These are phyloP conservation scores for Oxycera nigricornis DNA, from an alignment of 2,888 invertebrate species.

Conservation along the genomic window DNA sequence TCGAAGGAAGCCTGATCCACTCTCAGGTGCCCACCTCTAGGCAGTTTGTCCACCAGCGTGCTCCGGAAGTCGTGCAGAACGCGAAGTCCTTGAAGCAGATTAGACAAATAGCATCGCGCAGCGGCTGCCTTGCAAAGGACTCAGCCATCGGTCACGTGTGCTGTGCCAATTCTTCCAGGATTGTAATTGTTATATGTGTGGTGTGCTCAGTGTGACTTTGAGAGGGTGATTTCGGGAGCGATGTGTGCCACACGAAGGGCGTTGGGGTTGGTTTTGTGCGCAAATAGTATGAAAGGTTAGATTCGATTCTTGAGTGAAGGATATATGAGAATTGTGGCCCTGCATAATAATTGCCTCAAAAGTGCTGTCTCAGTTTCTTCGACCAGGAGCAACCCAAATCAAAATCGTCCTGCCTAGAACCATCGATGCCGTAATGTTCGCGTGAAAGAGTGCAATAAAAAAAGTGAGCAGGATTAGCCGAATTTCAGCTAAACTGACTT, in stretches of 20 bases:
- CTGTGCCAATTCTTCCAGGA: slow-evolving; percentile 12
- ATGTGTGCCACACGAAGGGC: not conserved
- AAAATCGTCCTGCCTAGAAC: too few relatives aligned
- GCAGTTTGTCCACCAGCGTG: not conserved
- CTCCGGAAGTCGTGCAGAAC: not conserved
- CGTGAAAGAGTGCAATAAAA: not conserved
- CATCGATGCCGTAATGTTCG: too few relatives aligned
- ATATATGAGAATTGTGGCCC: not conserved
- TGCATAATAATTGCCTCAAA: not conserved
- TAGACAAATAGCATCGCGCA: slow-evolving; percentile 17
- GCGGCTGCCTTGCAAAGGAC: not conserved
- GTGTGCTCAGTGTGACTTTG: not conserved
- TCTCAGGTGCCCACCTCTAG: not conserved
- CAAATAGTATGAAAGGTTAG: not conserved
- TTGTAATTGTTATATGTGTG: slow-evolving; percentile 13
- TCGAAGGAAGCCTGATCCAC: not conserved
- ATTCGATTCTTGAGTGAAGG: not conserved
- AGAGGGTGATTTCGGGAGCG: not conserved
- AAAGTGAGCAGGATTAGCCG: not conserved
- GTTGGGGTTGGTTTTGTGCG: not conserved
- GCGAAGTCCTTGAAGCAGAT: slow-evolving; percentile 9
- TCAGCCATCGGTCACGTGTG: slow-evolving; percentile 12
- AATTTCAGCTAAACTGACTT: not conserved
- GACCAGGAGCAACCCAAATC: not conserved
- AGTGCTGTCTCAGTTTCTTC: not conserved